These are phyloP conservation scores for Agapornis canus DNA, from an alignment of 2,797 vertebrate genomes.

Conservation along the genomic window DNA sequence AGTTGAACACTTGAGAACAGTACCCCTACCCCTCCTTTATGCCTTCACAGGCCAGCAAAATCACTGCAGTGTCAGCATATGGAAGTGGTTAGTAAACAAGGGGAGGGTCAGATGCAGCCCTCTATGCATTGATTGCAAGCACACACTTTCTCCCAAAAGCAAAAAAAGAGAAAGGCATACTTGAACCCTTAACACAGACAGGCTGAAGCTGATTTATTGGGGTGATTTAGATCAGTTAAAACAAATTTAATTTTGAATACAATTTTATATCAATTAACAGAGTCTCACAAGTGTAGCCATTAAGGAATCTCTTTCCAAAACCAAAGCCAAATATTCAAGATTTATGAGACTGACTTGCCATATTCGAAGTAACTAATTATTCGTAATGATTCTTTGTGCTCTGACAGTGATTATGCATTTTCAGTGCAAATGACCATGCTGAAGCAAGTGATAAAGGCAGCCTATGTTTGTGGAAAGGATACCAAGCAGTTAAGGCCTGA, in stretches of 20 bases:
- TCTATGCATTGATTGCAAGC: not conserved
- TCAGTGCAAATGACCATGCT: not conserved
- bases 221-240: slow-evolving; percentile 55
- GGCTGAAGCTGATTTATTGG: slow-evolving; percentile 49
- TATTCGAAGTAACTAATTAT: slow-evolving; percentile 52
- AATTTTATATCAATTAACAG: slow-evolving; percentile 64
- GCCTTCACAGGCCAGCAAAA: not conserved
- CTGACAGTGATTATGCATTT: slow-evolving; percentile 58
- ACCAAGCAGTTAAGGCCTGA: not conserved
- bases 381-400: slow-evolving; percentile 43
- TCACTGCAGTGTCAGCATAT: not conserved
- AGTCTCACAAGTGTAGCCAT: slow-evolving; percentile 45
- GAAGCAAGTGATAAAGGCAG: slow-evolving; percentile 38
- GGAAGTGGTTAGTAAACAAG: not conserved
- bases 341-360: slow-evolving; percentile 28
- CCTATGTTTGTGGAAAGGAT: slow-evolving; percentile 6
- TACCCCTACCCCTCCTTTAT: not conserved
- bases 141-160: not conserved
- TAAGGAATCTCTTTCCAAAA: slow-evolving; percentile 53
- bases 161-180: not conserved
- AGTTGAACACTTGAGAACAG: rapidly evolving
- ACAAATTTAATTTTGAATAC: slow-evolving; percentile 66
- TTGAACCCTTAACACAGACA: slow-evolving; percentile 10
- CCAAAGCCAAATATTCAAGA: slow-evolving; percentile 56
- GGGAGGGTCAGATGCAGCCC: not conserved